Evolutionary conservation across 2,113 vertebrate species (phyloP).

Genomic region (Silurus asotus): DNA sequence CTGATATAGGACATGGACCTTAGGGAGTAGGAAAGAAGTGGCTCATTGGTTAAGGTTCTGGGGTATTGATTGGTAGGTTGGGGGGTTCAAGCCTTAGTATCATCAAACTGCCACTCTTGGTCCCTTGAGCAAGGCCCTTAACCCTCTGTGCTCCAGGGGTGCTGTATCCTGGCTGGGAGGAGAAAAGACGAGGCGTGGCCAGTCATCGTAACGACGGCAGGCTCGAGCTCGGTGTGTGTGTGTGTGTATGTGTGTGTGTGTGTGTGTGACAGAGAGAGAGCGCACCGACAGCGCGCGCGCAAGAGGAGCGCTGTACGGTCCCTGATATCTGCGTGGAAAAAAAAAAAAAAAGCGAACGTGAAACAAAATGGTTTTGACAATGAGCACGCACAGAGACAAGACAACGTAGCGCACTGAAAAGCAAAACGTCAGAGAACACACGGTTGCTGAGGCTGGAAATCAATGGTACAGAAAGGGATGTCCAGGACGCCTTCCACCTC

Average conservation of each 20-base stretch:
- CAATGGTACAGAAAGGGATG: conserved; percentile 98
- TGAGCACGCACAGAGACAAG: conserved; percentile 57
- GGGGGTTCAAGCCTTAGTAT: too few species aligned
- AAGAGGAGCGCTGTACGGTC: conserved; percentile 59
- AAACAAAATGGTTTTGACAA: conserved; percentile 46
- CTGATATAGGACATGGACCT: neutral
- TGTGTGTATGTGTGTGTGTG: too few species aligned
- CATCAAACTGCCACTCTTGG: too few species aligned
- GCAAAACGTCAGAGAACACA: conserved; percentile 52
- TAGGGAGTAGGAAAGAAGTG: too few species aligned
- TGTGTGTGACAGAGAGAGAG: too few species aligned
- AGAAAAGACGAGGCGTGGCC: conserved; percentile 68
- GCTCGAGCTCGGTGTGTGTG: conserved; percentile 46
- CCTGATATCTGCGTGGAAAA: neutral
- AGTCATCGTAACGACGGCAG: conserved; percentile 67
- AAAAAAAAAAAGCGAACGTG: too few species aligned
- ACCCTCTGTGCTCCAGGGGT: too few species aligned
- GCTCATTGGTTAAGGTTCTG: too few species aligned
- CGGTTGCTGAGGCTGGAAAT: conserved; percentile 67
- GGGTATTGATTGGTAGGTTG: too few species aligned
- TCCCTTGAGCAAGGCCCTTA: too few species aligned
- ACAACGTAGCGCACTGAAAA: conserved; percentile 49
- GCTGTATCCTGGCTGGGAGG: conserved; percentile 11
- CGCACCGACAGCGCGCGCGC: conserved; percentile 34
- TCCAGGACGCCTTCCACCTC: conserved; percentile 94